Percentiles rank a stretch among this genome's conserved stretches.
Conservation (phyloP, 2,113 vertebrate species). For the Glaucomys volans region DNA sequence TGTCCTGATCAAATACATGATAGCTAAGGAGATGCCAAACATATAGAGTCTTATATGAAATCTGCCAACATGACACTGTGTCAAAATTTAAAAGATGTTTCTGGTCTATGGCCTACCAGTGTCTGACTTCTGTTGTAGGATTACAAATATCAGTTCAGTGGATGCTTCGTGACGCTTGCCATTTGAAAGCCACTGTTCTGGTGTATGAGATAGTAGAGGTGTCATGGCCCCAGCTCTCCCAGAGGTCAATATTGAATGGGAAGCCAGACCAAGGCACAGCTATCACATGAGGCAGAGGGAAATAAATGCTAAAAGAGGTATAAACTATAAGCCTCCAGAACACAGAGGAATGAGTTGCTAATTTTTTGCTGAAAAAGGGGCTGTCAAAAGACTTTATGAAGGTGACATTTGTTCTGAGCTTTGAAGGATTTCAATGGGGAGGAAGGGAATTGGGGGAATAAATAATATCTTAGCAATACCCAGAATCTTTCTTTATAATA, state of each 20-base stretch:
- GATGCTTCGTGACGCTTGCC: neutral
- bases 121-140: slow-evolving; percentile 5
- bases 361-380: slow-evolving; percentile 16
- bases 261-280: neutral
- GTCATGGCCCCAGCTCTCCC: neutral
- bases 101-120: neutral
- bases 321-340: slow-evolving; percentile 13
- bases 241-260: neutral
- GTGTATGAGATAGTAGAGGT: neutral
- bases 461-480: neutral
- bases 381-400: neutral
- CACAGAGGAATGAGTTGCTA: neutral
- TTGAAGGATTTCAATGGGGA: slow-evolving; percentile 11
- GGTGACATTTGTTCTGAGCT: neutral
- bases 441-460: neutral
- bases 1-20: neutral
- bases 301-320: neutral
- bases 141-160: neutral
- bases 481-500: neutral
- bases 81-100: neutral
- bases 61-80: neutral
- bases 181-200: neutral
- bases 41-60: neutral
- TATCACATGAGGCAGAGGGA: neutral
- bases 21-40: neutral